phyloP scores from a whole-genome alignment of 2,113 vertebrate genomes.

The Haliaeetus leucogaster region DNA sequence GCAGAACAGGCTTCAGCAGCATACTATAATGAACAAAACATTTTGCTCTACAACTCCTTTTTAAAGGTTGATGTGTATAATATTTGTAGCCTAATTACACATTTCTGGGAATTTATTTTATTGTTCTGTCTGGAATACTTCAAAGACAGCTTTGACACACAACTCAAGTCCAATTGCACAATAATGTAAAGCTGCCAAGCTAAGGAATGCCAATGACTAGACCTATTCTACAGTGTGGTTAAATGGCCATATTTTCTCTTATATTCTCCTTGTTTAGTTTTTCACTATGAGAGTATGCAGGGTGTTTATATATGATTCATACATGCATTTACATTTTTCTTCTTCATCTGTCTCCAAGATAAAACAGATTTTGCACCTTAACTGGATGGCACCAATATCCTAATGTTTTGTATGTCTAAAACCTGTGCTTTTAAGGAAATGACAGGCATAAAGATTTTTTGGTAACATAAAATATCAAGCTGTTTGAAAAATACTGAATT shows the following conservation, averaged over 20 bases:
- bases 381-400: background rate
- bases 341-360: background rate
- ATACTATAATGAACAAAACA: background rate
- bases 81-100: background rate
- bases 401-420: background rate
- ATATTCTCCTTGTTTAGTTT: background rate
- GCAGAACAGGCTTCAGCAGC: background rate
- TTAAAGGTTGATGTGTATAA: background rate
- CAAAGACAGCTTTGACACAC: background rate
- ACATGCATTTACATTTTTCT: background rate
- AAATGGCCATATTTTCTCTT: background rate
- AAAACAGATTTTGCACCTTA: background rate
- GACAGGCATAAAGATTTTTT: background rate
- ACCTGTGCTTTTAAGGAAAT: background rate
- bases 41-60: background rate
- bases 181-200: accelerated
- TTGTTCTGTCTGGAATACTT: background rate
- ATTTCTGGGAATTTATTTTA: background rate
- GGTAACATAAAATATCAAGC: background rate
- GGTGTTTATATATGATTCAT: background rate
- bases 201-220: background rate
- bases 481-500: background rate
- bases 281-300: background rate
- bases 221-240: accelerated
- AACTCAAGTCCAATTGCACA: background rate